phyloP scores from a whole-genome alignment of 2,797 vertebrate genomes.

The Molossus alvarezi region DNA sequence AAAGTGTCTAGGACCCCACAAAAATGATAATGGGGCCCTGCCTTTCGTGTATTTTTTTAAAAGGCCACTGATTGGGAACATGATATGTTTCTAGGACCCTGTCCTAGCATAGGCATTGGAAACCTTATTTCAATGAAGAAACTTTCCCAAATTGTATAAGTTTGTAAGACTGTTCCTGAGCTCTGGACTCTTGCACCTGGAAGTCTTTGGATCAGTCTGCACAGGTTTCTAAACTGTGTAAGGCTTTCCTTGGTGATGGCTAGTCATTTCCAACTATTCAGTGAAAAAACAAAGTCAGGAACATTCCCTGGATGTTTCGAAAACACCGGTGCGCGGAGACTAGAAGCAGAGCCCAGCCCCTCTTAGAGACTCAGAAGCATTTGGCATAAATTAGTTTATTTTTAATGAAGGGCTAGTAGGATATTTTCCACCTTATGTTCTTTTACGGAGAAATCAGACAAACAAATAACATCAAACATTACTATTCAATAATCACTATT shows the following conservation, averaged over 20 bases:
- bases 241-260: background rate
- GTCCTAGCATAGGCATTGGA: background rate
- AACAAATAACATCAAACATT: background rate
- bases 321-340: background rate
- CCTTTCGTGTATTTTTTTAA: background rate
- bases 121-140: background rate
- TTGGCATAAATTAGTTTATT: background rate
- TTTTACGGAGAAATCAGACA: slow-evolving; percentile 11
- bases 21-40: background rate
- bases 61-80: background rate
- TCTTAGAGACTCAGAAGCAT: background rate
- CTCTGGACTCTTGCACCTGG: background rate
- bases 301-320: background rate
- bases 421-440: background rate
- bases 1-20: background rate
- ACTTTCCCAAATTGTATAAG: background rate
- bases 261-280: background rate
- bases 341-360: background rate
- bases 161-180: background rate
- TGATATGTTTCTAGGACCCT: background rate
- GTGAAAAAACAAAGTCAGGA: no score
- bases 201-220: background rate
- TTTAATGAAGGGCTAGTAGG: background rate
- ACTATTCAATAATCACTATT: background rate
- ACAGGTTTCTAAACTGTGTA: background rate